phyloP scores from a whole-genome alignment of 1,140 invertebrate species.

The Ooceraea biroi region DNA sequence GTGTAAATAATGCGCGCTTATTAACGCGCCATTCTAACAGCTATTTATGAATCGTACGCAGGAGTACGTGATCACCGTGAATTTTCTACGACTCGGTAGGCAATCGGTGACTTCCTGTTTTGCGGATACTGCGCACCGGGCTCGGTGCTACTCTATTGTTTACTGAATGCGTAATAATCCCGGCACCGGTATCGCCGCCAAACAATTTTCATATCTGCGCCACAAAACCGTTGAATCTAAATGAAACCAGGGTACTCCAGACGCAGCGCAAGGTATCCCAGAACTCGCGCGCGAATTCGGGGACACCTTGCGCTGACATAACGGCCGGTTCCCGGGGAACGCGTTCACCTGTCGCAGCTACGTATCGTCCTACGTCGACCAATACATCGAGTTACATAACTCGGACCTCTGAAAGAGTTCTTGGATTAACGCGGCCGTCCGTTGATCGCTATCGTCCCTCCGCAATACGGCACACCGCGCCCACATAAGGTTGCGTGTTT shows the following conservation, averaged over 20 bases:
- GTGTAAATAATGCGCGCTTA: neutral
- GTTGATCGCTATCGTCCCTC: conserved; percentile 36
- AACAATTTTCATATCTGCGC: neutral
- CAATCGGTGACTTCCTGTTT: conserved; percentile 37
- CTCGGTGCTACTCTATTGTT: conserved; percentile 35
- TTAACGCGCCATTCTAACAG: neutral
- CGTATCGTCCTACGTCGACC: neutral
- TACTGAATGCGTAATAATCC: neutral
- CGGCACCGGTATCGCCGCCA: neutral
- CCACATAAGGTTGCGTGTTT: conserved; percentile 58
- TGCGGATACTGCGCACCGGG: conserved; percentile 25
- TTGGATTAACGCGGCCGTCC: neutral
- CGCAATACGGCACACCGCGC: conserved; percentile 3
- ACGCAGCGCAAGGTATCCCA: too few relatives aligned
- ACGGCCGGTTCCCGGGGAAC: neutral
- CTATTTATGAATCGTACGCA: neutral
- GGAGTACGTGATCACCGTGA: conserved; percentile 28
- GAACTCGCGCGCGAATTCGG: neutral
- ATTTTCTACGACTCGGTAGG: conserved; percentile 28
- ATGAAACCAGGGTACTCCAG: too few relatives aligned
- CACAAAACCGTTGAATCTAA: neutral
- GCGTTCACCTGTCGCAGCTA: conserved; percentile 17
- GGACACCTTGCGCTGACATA: neutral
- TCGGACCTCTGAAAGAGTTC: neutral
- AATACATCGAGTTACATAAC: neutral